Evolutionary conservation across 2,113 vertebrate species (phyloP).

Genomic region (Perca flavescens): DNA sequence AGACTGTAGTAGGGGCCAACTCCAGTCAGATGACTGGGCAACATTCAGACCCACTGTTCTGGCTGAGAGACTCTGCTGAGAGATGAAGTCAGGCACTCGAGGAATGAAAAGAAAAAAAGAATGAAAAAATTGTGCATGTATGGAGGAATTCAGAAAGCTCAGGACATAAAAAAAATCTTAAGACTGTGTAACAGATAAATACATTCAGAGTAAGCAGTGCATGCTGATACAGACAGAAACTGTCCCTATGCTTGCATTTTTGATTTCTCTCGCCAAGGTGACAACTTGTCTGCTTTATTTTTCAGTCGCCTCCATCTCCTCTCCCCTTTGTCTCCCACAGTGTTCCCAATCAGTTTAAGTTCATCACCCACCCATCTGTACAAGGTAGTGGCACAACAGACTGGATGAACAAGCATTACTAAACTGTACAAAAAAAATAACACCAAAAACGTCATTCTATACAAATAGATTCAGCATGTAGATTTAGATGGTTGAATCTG

Average conservation of each 20-base stretch:
- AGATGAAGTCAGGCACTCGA: constrained; percentile 30
- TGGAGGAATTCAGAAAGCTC: not conserved
- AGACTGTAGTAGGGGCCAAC: constrained; percentile 60
- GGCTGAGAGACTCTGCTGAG: constrained; percentile 49
- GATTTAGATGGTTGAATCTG: not conserved
- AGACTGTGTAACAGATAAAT: not conserved
- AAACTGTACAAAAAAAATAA: not conserved
- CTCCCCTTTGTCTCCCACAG: constrained; percentile 16
- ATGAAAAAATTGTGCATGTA: not conserved
- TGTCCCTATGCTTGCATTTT: constrained; percentile 21
- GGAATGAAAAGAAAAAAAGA: constrained; percentile 10
- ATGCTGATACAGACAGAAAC: not conserved
- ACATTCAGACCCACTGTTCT: constrained; percentile 61
- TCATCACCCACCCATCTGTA: not conserved
- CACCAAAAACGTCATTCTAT: not conserved
- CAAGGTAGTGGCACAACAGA: not conserved
- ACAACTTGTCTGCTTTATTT: constrained; percentile 30
- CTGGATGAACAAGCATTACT: not conserved
- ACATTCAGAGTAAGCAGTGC: not conserved
- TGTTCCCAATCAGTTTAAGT: not conserved
- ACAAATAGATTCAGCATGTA: not conserved
- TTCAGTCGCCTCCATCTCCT: constrained; percentile 8
- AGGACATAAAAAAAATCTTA: not conserved
- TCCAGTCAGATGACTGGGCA: constrained; percentile 74
- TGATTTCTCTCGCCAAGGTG: constrained; percentile 35